Percentiles rank a stretch among this genome's conserved stretches.
These are phyloP conservation scores for Acanthornis magna DNA, from an alignment of 2,797 vertebrate species.

Conservation along the genomic window DNA sequence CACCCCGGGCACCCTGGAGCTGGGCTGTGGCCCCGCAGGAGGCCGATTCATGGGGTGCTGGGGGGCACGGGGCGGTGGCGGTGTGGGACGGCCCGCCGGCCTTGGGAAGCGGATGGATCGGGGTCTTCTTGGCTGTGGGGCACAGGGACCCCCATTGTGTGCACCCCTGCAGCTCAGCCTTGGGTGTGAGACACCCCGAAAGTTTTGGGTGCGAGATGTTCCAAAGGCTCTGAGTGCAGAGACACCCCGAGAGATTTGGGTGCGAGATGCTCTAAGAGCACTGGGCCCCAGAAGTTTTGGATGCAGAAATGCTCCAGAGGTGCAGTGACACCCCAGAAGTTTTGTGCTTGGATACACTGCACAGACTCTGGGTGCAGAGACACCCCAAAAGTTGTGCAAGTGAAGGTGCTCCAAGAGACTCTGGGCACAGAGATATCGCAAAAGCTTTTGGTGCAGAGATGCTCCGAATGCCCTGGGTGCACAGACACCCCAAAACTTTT, in stretches of 20 bases:
- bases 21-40: neutral
- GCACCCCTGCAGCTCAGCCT: neutral
- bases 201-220: neutral
- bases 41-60: neutral
- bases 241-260: rapidly evolving
- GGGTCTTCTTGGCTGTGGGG: neutral
- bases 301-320: too few species aligned
- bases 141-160: rapidly evolving
- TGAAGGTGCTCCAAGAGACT: too few species aligned
- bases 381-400: too few species aligned
- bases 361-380: too few species aligned
- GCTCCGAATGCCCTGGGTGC: neutral
- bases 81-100: rapidly evolving
- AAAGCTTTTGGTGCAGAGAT: neutral
- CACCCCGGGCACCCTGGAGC: neutral
- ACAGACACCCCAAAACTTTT: neutral
- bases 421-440: neutral
- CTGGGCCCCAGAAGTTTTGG: rapidly evolving
- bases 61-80: neutral
- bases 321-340: neutral
- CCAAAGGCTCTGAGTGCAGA: neutral
- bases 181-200: neutral
- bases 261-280: too few species aligned
- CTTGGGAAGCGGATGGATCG: neutral
- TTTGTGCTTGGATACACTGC: too few species aligned